Conservation (phyloP, 2,888 invertebrate genomes). For the Troides helena region DNA sequence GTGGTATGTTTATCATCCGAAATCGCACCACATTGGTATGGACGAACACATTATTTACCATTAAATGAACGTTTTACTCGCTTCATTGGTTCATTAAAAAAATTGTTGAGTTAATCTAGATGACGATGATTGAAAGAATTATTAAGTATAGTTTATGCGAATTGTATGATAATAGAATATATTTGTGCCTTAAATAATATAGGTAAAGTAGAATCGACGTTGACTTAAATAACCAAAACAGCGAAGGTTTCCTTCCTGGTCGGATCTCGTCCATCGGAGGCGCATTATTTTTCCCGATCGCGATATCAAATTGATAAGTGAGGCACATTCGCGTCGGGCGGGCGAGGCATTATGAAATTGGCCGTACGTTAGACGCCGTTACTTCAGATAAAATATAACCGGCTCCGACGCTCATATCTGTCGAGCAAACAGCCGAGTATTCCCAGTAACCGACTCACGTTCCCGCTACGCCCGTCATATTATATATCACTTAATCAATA, state of each 20-base stretch:
- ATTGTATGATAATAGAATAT: not conserved
- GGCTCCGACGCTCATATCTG: constrained; percentile 74
- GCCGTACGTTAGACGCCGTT: constrained; percentile 79
- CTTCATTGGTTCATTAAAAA: no score
- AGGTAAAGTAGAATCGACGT: not conserved
- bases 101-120: no score
- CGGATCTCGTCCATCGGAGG: constrained; percentile 49
- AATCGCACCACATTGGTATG: no score
- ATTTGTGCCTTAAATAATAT: not conserved
- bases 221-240: constrained; percentile 3
- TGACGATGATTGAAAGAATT: not conserved
- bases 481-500: constrained; percentile 62
- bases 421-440: constrained; percentile 54
- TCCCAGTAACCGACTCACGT: constrained; percentile 61
- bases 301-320: constrained; percentile 81
- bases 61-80: no score
- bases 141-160: not conserved
- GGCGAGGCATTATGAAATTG: constrained; percentile 79
- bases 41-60: no score
- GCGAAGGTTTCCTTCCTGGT: constrained; percentile 24
- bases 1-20: no score
- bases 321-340: constrained; percentile 68
- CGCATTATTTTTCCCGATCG: constrained; percentile 73
- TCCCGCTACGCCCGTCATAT: constrained; percentile 56
- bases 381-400: constrained; percentile 79